phyloP scores from a whole-genome alignment of 2,888 invertebrate genomes.

The Erebia ligea region DNA sequence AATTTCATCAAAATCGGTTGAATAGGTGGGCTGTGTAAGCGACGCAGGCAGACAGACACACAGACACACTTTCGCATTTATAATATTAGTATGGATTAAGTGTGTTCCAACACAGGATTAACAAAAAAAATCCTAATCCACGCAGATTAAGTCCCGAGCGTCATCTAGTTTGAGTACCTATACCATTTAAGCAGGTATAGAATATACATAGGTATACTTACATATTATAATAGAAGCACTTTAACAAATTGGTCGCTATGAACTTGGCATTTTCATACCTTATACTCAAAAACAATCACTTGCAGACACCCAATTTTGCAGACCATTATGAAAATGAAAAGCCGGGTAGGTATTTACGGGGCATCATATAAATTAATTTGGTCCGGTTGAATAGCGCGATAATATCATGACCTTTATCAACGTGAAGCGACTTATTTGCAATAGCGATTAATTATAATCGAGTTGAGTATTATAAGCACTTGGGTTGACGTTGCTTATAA shows the following conservation, averaged over 20 bases:
- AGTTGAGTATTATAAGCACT: neutral
- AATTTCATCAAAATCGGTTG: too few species aligned
- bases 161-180: too few species aligned
- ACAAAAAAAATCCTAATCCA: too few species aligned
- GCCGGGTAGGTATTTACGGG: conserved; percentile 37
- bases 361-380: conserved; percentile 42
- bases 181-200: too few species aligned
- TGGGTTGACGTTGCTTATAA: too few species aligned
- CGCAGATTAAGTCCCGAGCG: too few species aligned
- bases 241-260: conserved; percentile 32
- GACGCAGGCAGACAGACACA: too few species aligned
- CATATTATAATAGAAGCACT: conserved; percentile 26
- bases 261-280: conserved; percentile 21
- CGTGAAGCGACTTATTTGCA: neutral
- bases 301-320: conserved; percentile 41
- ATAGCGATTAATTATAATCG: neutral
- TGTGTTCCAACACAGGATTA: too few species aligned
- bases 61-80: too few species aligned
- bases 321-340: conserved; percentile 44
- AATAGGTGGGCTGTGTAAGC: too few species aligned
- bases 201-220: conserved; percentile 2
- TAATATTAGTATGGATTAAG: too few species aligned
- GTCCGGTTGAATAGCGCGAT: conserved; percentile 35
- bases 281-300: conserved; percentile 36
- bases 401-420: conserved; percentile 22